Base-by-base conservation (phyloP, 2,113 vertebrate genomes). In the Saimiri boliviensis region DNA sequence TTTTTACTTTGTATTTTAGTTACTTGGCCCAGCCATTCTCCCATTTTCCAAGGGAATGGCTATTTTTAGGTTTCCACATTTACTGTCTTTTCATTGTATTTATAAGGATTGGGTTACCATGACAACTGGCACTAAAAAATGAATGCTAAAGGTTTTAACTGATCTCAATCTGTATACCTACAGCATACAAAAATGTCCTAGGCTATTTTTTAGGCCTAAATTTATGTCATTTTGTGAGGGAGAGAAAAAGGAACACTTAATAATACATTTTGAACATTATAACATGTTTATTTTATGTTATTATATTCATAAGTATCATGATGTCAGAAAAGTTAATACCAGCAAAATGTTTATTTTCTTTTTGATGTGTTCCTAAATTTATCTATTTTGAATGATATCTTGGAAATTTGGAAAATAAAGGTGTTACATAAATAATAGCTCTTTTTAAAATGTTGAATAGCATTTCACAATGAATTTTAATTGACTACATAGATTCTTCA, bases 71-170 rank as follows among this genome's bases (percentile, higher is more conserved):
- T 73, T 96, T 97, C 96, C n/a, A 89, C 96, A 98, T 97, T 97
- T 97, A 96, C 97, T 98, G 96, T 94, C 91, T 98, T 97, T 88
- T 95, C 96, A 17, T 74, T 92, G 83, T 93, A 93, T 98, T 97
- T 97, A 91, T 97, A 97, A 98, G 94, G 96, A 92, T 95, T 30
- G 1, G 73, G 98, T 99, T 98, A 98, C 98, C 98, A 98, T 98
- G 98, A 98, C 98, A 97, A 98, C 98, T 74, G 86, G 87, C 97
- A 92, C 95, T 86, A 86, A 94, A 93, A 93, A 93, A 81, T 95
- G 96, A 96, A 91, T 94, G 96, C 94, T 93, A 84, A 93, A 37
- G 25, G 7, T 93, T 96, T 91, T 89, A 52, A 83, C 79, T 52
- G 74, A 96, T 89, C 83, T 86, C 86, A 83, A 1, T 94, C 82